Base-by-base conservation (phyloP, 2,113 vertebrate genomes). In the Odobenus rosmarus region DNA sequence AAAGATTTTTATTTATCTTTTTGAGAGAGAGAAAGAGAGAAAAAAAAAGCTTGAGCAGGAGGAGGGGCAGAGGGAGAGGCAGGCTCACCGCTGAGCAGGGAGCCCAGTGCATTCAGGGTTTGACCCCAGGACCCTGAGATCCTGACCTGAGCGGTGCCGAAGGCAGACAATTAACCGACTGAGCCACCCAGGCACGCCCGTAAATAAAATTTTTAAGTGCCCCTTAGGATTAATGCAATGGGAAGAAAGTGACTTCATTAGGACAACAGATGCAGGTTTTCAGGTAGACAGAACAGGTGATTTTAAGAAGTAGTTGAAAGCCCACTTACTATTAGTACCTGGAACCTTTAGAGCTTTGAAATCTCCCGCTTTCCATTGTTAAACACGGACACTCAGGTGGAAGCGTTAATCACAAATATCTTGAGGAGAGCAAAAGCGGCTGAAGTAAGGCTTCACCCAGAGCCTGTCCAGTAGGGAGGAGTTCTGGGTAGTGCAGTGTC, bases 381-480 rank as follows among this genome's bases (percentile, higher is more conserved):
- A 39, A 76, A 33, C 4, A 1, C 14, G 12, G 28, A 90, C 36
- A n/a, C 11, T 11, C 53, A 77, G 77, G 53, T 53, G 61, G 19
- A 39, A 39, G 16, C 31, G 28, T n/a, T 57, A 3, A 77, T 49
- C 16, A 21, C 42, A 46, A 12, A 19, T 11, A 64, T 1, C 15
- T 42, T 33, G 57, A 67, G 24, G 36, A 36, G 11, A 33, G n/a
- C 11, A 53, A 15, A 59, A 19, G 46, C 12, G 26, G 39, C 39
- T 8, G 33, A 7, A 1, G 28, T 33, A 26, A 76, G 49, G 21
- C 5, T 74, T 69, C 67, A 23, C 39, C 0, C 4, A 2, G n/a
- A 26, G 49, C 19, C 24, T 1, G 8, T 8, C 2, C 4, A 0
- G 28, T 5, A 19, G 26, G 16, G 36, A 26, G 10, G 9, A 14